phyloP scores from a whole-genome alignment of 2,888 invertebrate species.

The Cheilosia impressa region DNA sequence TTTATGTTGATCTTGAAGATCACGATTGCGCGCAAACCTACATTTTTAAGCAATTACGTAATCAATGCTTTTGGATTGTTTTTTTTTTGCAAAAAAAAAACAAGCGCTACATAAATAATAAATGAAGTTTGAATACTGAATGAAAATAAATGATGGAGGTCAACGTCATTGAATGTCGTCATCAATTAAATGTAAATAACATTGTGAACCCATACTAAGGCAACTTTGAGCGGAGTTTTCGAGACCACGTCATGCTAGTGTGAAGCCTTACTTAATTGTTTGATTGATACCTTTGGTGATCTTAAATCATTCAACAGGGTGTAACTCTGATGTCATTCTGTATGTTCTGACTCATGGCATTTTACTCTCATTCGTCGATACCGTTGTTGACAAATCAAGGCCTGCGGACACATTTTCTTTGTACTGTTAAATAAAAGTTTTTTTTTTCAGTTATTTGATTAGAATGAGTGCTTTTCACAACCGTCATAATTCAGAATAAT shows the following conservation, averaged over 20 bases:
- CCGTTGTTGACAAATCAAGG: neutral
- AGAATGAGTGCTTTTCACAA: neutral
- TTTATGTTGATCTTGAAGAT: constrained; percentile 46
- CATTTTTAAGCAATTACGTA: constrained; percentile 51
- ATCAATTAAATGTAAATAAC: constrained; percentile 13
- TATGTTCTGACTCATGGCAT: constrained; percentile 20
- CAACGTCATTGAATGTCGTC: constrained; percentile 36
- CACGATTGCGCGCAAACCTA: constrained; percentile 7
- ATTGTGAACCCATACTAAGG: neutral
- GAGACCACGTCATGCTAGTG: neutral
- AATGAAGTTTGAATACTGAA: constrained; percentile 45
- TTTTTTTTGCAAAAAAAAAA: neutral
- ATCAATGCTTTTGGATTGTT: constrained; percentile 16
- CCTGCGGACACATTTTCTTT: neutral
- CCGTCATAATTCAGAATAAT: constrained; percentile 26
- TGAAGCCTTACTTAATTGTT: neutral
- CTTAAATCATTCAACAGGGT: constrained; percentile 13
- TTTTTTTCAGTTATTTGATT: neutral
- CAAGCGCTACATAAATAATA: neutral
- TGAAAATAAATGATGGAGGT: constrained; percentile 22
- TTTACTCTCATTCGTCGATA: neutral
- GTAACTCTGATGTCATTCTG: constrained; percentile 31
- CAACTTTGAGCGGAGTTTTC: neutral
- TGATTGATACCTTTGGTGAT: constrained; percentile 17
- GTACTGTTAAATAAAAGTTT: too few relatives aligned